These are phyloP conservation scores for Frankliniella intonsa DNA, from an alignment of 2,888 invertebrate genomes.

Conservation along the genomic window DNA sequence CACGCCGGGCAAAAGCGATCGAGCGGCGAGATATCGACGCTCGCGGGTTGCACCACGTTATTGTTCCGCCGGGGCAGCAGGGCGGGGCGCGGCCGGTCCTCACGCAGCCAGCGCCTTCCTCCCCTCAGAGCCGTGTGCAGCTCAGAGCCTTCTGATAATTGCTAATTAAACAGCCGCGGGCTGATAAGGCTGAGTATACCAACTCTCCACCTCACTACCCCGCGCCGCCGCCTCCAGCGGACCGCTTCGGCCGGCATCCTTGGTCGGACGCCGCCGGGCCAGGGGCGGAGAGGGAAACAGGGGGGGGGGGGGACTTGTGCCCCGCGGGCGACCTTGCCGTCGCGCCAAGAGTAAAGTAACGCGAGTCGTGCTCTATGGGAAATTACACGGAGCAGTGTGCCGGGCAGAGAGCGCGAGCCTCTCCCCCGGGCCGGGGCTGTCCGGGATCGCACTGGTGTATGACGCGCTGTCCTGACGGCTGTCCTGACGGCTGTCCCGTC, in stretches of 20 bases:
- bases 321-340: not conserved
- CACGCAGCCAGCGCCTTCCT: no score
- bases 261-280: not conserved
- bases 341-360: not conserved
- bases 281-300: not conserved
- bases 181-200: not conserved
- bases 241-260: no score
- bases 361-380: slow-evolving; percentile 12
- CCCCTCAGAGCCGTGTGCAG: not conserved
- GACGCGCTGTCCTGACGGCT: no score
- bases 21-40: no score
- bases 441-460: no score
- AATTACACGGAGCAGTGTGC: not conserved
- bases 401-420: no score
- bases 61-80: not conserved
- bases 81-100: not conserved
- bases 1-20: no score
- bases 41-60: no score
- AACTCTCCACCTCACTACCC: not conserved
- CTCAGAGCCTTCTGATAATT: not conserved
- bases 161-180: slow-evolving; percentile 21
- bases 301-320: not conserved
- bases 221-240: not conserved
- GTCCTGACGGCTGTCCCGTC: no score
- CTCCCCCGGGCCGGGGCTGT: no score